A percentile compares a stretch with the other conserved stretches of the same genome.
These are phyloP conservation scores for Aporrectodea caliginosa DNA, from an alignment of 1,140 invertebrate genomes.

Conservation along the genomic window DNA sequence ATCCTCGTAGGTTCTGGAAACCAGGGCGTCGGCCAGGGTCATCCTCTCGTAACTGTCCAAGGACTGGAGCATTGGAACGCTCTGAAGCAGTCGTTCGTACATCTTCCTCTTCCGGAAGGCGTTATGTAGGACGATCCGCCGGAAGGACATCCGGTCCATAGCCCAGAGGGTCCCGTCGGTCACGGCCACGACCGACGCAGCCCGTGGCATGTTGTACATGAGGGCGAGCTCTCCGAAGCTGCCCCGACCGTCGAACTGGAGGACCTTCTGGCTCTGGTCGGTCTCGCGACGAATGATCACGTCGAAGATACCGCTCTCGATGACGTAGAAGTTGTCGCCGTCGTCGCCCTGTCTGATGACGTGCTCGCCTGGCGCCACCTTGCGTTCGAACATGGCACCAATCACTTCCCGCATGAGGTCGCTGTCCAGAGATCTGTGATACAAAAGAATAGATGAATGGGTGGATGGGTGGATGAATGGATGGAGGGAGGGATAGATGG, in stretches of 20 bases:
- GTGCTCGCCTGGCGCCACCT: slow-evolving; percentile 66
- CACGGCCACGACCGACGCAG: slow-evolving; percentile 70
- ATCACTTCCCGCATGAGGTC: slow-evolving; percentile 81
- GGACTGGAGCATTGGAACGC: slow-evolving; percentile 86
- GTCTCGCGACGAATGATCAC: slow-evolving; percentile 74
- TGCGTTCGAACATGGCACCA: slow-evolving; percentile 90
- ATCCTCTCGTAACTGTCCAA: slow-evolving; percentile 78
- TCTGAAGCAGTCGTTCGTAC: slow-evolving; percentile 79
- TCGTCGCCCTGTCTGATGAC: slow-evolving; percentile 95
- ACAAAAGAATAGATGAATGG: no score
- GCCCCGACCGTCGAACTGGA: slow-evolving; percentile 59
- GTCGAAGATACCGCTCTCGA: slow-evolving; percentile 79
- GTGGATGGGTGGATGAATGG: no score
- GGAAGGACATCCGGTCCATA: slow-evolving; percentile 92
- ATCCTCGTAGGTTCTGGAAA: slow-evolving; percentile 71
- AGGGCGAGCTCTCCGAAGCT: slow-evolving; percentile 90
- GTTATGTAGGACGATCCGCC: slow-evolving; percentile 89
- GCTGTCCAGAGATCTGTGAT: slow-evolving; percentile 75
- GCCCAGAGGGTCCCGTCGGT: slow-evolving; percentile 86
- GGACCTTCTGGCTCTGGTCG: slow-evolving; percentile 62
- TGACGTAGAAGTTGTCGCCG: slow-evolving; percentile 97
- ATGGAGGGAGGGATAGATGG: no score
- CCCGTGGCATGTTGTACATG: slow-evolving; percentile 95
- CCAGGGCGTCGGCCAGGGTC: slow-evolving; percentile 91
- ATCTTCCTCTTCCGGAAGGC: slow-evolving; percentile 95